phyloP scores from a whole-genome alignment of 1,140 invertebrate genomes.

The Psix sp. region DNA sequence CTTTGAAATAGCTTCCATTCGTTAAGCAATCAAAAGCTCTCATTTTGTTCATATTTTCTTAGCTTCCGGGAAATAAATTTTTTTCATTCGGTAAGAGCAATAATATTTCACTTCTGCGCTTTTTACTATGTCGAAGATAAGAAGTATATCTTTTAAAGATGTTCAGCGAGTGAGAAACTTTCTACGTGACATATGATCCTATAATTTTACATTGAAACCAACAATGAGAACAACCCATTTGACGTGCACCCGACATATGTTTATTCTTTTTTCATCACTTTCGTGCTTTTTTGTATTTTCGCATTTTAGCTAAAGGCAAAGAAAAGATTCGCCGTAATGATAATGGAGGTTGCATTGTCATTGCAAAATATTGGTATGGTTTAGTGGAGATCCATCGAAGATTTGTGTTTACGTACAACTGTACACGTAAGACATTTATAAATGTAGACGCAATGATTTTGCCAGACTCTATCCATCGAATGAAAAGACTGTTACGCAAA shows the following conservation, averaged over 20 bases:
- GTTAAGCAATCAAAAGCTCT: too few relatives aligned
- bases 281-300: not conserved
- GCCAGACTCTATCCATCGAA: slow-evolving; percentile 10
- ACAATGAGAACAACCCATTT: slow-evolving; percentile 4
- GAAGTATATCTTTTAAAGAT: slow-evolving; percentile 5
- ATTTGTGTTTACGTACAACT: slow-evolving; percentile 48
- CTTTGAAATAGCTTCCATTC: too few relatives aligned
- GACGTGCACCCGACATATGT: not conserved
- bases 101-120: slow-evolving; percentile 1
- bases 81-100: not conserved
- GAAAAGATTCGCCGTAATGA: slow-evolving; percentile 25
- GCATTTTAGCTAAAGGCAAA: slow-evolving; percentile 1
- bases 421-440: slow-evolving; percentile 2
- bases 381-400: slow-evolving; percentile 74
- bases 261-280: not conserved
- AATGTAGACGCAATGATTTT: slow-evolving; percentile 12
- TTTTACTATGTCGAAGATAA: slow-evolving; percentile 7
- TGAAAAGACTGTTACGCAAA: slow-evolving; percentile 22
- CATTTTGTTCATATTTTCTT: too few relatives aligned
- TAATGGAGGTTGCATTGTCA: slow-evolving; percentile 60
- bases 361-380: slow-evolving; percentile 56
- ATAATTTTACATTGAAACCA: slow-evolving; percentile 3
- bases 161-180: slow-evolving; percentile 18
- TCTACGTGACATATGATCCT: slow-evolving; percentile 11
- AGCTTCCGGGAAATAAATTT: not conserved